phyloP scores from a whole-genome alignment of 2,888 invertebrate genomes.

The Piscicola geometra region DNA sequence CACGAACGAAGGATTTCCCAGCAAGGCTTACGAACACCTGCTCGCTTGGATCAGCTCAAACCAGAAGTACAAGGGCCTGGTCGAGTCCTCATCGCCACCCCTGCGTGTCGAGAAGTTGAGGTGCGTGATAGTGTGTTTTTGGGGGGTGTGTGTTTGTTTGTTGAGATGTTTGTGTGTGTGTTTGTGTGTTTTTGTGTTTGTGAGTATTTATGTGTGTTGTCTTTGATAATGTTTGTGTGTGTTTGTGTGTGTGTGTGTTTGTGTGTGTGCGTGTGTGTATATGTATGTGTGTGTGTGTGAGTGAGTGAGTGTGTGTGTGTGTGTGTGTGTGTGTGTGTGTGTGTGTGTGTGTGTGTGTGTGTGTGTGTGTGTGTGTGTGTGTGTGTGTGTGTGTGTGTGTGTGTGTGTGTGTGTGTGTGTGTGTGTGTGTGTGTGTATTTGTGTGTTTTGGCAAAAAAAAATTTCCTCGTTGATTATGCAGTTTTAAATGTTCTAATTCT shows the following conservation, averaged over 20 bases:
- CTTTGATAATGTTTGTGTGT: neutral
- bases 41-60: conserved; percentile 63
- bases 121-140: neutral
- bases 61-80: conserved; percentile 74
- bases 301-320: neutral
- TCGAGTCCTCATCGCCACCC: conserved; percentile 50
- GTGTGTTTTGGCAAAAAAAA: neutral
- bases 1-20: conserved; percentile 89
- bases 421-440: neutral
- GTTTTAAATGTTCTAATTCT: neutral
- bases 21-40: conserved; percentile 78
- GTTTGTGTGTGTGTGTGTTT: neutral
- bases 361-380: conserved; percentile 4
- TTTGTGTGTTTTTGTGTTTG: neutral
- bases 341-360: conserved; percentile 4
- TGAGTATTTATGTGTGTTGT: neutral
- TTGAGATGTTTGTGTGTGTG: neutral
- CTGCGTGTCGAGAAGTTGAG: neutral
- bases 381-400: conserved; percentile 4
- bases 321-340: conserved; percentile 4
- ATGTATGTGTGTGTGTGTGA: neutral
- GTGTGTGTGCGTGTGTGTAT: neutral
- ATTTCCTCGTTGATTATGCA: neutral
- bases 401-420: conserved; percentile 4
- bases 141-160: neutral